These are phyloP conservation scores for Perithous albicinctus DNA, from an alignment of 2,888 invertebrate species.

Conservation along the genomic window DNA sequence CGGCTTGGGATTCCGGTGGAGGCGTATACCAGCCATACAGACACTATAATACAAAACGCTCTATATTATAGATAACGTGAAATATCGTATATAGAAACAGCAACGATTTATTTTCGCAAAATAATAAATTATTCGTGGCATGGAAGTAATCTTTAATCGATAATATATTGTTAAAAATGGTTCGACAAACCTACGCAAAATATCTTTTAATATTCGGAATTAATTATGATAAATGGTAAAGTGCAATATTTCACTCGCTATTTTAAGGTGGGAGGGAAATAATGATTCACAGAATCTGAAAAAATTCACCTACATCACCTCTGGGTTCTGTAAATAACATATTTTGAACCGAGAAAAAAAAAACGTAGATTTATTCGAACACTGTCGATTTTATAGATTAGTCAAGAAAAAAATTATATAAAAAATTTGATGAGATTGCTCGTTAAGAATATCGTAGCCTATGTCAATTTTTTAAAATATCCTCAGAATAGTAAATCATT, in stretches of 20 bases:
- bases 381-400: too few relatives aligned
- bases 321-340: too few relatives aligned
- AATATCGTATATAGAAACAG: background rate
- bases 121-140: background rate
- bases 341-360: too few relatives aligned
- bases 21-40: constrained; percentile 31
- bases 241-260: background rate
- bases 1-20: constrained; percentile 48
- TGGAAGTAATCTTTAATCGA: background rate
- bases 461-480: too few relatives aligned
- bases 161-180: background rate
- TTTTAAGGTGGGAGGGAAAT: too few relatives aligned
- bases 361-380: too few relatives aligned
- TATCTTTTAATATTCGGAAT: background rate
- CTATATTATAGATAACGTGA: constrained; percentile 21
- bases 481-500: background rate
- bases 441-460: too few relatives aligned
- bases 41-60: constrained; percentile 1
- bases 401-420: too few relatives aligned
- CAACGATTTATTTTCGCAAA: background rate
- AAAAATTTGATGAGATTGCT: too few relatives aligned
- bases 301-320: too few relatives aligned
- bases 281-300: too few relatives aligned
- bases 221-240: background rate
- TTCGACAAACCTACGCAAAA: background rate